Evolutionary conservation across 2,113 vertebrate species (phyloP).

Genomic region (Nipponia nippon): DNA sequence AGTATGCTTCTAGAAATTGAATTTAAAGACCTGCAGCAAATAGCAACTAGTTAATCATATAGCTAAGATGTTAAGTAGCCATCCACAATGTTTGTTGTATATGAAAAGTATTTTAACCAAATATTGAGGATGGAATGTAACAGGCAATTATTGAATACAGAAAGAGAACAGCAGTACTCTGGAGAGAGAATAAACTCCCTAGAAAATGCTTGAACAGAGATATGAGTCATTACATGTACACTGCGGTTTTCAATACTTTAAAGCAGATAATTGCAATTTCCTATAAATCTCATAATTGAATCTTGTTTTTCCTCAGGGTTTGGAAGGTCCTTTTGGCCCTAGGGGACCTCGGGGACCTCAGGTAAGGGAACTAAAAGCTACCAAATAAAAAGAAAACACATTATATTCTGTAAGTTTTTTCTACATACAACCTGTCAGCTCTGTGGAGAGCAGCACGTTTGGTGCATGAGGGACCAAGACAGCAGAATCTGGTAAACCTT

Average conservation of each 20-base stretch:
- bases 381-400: background rate
- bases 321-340: conserved; percentile 62
- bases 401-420: background rate
- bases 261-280: background rate
- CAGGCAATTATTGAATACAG: background rate
- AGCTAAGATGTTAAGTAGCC: background rate
- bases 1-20: background rate
- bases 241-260: background rate
- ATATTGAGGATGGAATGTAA: background rate
- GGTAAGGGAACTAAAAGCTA: conserved; percentile 62
- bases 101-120: background rate
- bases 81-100: background rate
- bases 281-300: background rate
- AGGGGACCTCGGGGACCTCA: conserved; percentile 78
- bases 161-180: background rate
- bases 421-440: background rate
- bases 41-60: background rate
- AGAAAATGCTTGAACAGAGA: background rate
- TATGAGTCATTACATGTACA: background rate
- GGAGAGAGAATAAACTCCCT: background rate
- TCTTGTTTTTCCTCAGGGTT: conserved; percentile 41
- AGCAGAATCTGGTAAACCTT: background rate
- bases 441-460: background rate
- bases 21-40: background rate
- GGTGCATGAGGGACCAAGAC: background rate